Evolutionary conservation across 2,113 vertebrate genomes (phyloP), one percentile per base, ranked within the genome.

Genomic region (Mastomys natalensis): DNA sequence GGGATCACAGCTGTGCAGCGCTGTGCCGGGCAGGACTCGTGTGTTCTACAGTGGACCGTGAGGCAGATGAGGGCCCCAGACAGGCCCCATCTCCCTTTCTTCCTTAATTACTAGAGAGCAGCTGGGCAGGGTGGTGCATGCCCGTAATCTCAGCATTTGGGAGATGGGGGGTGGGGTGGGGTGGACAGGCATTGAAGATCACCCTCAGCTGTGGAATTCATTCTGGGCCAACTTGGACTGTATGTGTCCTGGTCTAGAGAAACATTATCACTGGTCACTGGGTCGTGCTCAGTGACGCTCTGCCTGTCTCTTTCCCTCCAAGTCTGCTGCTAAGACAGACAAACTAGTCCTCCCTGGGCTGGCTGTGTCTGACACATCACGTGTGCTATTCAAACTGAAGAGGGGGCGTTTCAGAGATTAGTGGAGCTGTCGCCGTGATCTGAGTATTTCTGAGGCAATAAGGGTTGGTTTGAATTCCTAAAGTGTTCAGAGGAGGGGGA

Each of bases 321-420:
- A 86, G 90, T 76, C 72, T 96, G 40, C 45, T 93, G 60, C 85
- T 70, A 31, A 88, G 88, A 88, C 87, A 91, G 51, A 78, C 62
- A 64, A 92, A 77, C 80, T 62, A n/a, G 73, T 40, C 78, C 72
- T 74, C n/a, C n/a, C 31, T 88, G 73, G 80, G 58, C 48, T 51
- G 43, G 84, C 70, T 85, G 78, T 88, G 94, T 87, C 88, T 93
- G 91, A 78, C 66, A 92, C 77, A 40, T 73, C 90, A 7, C 12
- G 40, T 81, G 40, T 90, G 62, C 62, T 90, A 37, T 8, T 51
- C 58, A 55, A 37, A 85, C 60, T 43, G 53, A 72, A 95, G 81
- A 45, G n/a, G 37, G 87, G 45, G 45, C 55, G 15, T 81, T 95
- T 90, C 62, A 60, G 29, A 64, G 93, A 62, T 40, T 26, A 60